Evolutionary conservation across 2,888 invertebrate species (phyloP), one percentile per base, ranked within the genome.

Genomic region (Acleris sparsana): DNA sequence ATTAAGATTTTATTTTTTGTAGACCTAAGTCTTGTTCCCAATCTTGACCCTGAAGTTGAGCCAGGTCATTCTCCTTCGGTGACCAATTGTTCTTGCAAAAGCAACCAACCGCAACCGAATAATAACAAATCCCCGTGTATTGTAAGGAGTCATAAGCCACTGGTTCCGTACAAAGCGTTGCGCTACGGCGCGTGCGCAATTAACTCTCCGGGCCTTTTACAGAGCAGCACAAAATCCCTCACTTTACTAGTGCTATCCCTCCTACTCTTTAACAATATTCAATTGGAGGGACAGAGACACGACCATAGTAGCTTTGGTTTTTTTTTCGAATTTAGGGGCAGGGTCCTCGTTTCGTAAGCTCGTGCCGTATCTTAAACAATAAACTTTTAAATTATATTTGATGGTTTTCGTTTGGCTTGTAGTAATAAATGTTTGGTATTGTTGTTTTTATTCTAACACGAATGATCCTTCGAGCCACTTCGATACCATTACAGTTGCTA

Each of bases 141-240:
- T 57, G 57, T 57, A 22, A 49, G 62, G 51, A 58, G 66, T 66
- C 66, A 66, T 66, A 66, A 62, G 66, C 66, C 66, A 66, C 66
- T 66, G 66, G 57, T 39, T 62, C 16, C 62, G 53, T 33, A 62
- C 66, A 62, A 65, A 66, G 51, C 52, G 66, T 52, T 46, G 43
- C 65, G 65, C 51, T 13, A 18, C 62, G 57, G 22, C 62, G 66
- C 66, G 57, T 66, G 53, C 66, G 57, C 62, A 53, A 18, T 46
- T 48, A 49, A 39, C 39, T 39, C 13, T 33, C 13, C 9, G 39
- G 4, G 39, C 13, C 39, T 39, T 13, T 13, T 13, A 39, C 39
- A 39, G 4, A 13, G 11, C 11, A 13, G 39, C 39, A 39, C 39
- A 11, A 39, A 39, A 39, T 39, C 13, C 39, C 13, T 4, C 11